phyloP scores from a whole-genome alignment of 2,797 vertebrate genomes.

The Gambusia yucatana region DNA sequence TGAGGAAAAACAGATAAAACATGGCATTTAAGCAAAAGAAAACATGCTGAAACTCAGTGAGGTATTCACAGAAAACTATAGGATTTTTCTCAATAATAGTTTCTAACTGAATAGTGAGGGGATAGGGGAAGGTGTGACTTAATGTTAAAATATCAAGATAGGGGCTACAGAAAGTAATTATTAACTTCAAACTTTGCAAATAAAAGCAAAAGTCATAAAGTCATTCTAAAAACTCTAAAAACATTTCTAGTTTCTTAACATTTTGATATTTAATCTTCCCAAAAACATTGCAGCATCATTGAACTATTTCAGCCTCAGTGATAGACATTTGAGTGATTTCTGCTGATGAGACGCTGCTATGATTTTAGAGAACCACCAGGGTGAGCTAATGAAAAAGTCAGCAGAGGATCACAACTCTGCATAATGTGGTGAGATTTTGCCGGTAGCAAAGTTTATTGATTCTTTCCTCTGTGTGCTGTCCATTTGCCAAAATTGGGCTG shows the following conservation, averaged over 20 bases:
- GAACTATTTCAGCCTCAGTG: not conserved
- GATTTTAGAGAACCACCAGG: not conserved
- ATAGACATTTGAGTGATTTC: not conserved
- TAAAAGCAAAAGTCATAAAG: not conserved
- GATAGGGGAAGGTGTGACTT: not conserved
- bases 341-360: not conserved
- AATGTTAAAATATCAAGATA: not conserved
- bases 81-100: not conserved
- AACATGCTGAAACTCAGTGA: not conserved
- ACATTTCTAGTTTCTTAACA: not conserved
- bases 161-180: not conserved
- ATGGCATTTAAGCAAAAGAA: conserved; percentile 15
- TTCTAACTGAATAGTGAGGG: not conserved
- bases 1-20: conserved; percentile 30
- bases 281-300: too few relatives aligned
- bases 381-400: not conserved
- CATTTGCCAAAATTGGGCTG: not conserved
- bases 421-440: not conserved
- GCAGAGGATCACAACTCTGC: not conserved
- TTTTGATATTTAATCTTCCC: not conserved
- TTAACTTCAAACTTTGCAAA: not conserved
- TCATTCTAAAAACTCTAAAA: not conserved
- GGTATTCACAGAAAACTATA: not conserved
- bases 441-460: not conserved
- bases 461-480: not conserved